phyloP scores from a whole-genome alignment of 2,797 vertebrate genomes.

The Poecilia picta region DNA sequence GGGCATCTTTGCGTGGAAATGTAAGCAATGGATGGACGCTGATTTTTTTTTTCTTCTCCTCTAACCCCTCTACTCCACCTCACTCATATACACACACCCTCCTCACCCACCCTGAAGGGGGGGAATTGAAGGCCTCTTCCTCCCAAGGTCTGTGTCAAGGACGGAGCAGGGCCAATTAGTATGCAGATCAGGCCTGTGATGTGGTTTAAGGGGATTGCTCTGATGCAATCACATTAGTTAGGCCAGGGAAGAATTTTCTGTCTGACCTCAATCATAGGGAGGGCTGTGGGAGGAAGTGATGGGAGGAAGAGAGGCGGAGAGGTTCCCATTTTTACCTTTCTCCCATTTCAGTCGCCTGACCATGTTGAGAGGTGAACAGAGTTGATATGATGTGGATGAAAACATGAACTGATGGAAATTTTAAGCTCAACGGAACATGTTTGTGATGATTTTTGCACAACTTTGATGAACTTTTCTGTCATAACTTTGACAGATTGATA shows the following conservation, averaged over 20 bases:
- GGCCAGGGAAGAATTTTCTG: slow-evolving; percentile 88
- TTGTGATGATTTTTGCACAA: neutral
- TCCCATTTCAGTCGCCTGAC: slow-evolving; percentile 21
- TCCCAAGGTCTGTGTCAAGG: slow-evolving; percentile 90
- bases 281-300: slow-evolving; percentile 70
- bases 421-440: neutral
- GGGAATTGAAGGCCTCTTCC: slow-evolving; percentile 46
- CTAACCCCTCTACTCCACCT: neutral
- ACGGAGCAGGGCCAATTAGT: slow-evolving; percentile 88
- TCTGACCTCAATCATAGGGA: slow-evolving; percentile 90
- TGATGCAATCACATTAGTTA: slow-evolving; percentile 96
- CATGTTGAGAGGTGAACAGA: slow-evolving; percentile 16
- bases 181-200: slow-evolving; percentile 92
- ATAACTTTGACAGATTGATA: neutral
- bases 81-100: slow-evolving; percentile 17
- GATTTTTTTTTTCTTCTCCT: slow-evolving; percentile 77
- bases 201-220: slow-evolving; percentile 96
- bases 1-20: slow-evolving; percentile 84
- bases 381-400: slow-evolving; percentile 3
- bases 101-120: slow-evolving; percentile 27
- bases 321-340: slow-evolving; percentile 20
- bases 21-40: slow-evolving; percentile 83
- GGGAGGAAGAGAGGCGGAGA: slow-evolving; percentile 19
- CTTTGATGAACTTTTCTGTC: neutral
- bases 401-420: slow-evolving; percentile 1